Base-by-base conservation (phyloP, 2,113 vertebrate genomes). In the Formicarius rufipectus region DNA sequence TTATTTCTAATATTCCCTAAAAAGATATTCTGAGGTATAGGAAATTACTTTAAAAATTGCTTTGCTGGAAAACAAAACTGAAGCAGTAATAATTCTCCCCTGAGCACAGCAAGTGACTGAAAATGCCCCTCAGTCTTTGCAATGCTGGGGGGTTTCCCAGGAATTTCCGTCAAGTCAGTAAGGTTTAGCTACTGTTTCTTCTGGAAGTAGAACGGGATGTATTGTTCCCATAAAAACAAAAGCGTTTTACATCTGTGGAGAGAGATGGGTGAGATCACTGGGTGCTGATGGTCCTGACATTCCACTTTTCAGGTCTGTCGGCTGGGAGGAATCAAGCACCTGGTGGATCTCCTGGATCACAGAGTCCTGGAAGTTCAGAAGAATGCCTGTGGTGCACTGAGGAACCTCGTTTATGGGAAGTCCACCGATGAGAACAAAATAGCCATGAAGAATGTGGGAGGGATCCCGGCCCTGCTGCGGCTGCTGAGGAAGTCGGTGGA, bases 381-480 rank as follows among this genome's bases (percentile, higher is more conserved):
- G 96, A 99, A 99, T 27, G 98, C 99, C 18, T 99, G 99, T 7
- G 99, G 99, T 4, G 99, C 99, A 0, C 97, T 99, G 95, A 98
- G 99, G 92, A 99, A 99, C 96, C 98, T 99, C 0, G 99, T 99
- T 40, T 99, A 99, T 5, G 99, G 99, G 12, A 99, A 99, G 96
- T 98, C 98, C 28, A 99, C 99, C 37, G 99, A 99, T 49, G 99
- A 99, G 88, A 99, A 99, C 98, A 99, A 99, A 97, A 97, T 99
- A 31, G 98, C 99, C 5, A 99, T 99, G 97, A 98, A 98, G 97
- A 99, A 99, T 10, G 99, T 99, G 9, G 99, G 99, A 25, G 99
- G 99, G 2, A 98, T 99, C 55, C 99, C 99, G 25, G 99, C 99
- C 49, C 98, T 99, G 52, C 98, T 99, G 39, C 98, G 99, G 50